Base-by-base conservation (phyloP, 2,888 invertebrate genomes). In the Agrotis puta region DNA sequence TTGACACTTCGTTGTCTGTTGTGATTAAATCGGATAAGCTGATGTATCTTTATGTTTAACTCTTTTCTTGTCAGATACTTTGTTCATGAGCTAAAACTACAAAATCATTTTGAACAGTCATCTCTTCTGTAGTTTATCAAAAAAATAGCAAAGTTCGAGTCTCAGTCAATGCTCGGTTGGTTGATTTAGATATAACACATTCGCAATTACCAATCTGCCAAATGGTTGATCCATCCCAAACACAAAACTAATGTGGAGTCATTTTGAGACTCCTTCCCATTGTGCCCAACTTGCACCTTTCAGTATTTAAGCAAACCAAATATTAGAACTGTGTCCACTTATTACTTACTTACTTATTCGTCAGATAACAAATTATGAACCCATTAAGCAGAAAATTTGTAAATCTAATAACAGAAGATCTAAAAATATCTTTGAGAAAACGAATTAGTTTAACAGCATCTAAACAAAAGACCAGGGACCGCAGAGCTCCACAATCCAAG, bases 401-500 rank as follows among this genome's bases (percentile, higher is more conserved):
- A 33, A 33, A 33, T 6, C 6, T 33, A 33, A n/a, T 6, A 33
- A 7, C 33, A 33, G 7, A 56, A 72, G 73, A 72, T 69, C 66
- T 66, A 14, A 61, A 47, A 75, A 63, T 62, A 77, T 70, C 70
- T 64, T 47, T 61, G 77, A 72, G 62, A 72, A 72, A 63, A 72
- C 50, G 58, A 66, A 78, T 78, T 66, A 66, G 50, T 68, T 64
- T 69, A 45, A 74, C 61, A 22, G 58, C 54, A 56, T 57, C 48
- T 16, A 75, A 65, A 75, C 61, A 74, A 79, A 74, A 78, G 70
- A 53, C 51, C 48, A 58, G 54, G 63, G 58, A 74, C 62, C 62
- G 57, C 64, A 54, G 66, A 74, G 74, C 69, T 74, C 57, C n/a
- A 64, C 74, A 74, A 70, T 64, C 73, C 24, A 62, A 72, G 66